A percentile compares a stretch with the other conserved stretches of the same genome.
These are phyloP conservation scores for Diadophis punctatus DNA, from an alignment of 2,113 vertebrate species.

Conservation along the genomic window DNA sequence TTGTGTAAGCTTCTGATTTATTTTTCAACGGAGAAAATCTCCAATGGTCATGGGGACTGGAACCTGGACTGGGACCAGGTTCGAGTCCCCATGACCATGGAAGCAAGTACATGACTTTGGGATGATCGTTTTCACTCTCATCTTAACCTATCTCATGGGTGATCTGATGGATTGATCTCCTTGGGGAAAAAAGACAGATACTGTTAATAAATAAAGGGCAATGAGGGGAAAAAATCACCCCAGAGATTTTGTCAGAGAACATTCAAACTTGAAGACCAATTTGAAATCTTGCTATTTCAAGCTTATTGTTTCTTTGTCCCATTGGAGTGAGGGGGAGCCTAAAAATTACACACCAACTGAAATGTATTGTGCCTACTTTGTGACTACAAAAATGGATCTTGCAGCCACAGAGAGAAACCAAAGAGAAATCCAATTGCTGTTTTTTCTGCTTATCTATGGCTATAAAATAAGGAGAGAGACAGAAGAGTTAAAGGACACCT, in stretches of 20 bases:
- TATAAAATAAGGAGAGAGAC: not conserved
- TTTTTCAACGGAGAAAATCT: too few relatives aligned
- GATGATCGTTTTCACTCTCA: not conserved
- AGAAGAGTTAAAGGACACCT: not conserved
- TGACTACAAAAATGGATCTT: not conserved
- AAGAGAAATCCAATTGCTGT: not conserved
- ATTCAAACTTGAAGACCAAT: not conserved
- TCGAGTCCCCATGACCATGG: not conserved
- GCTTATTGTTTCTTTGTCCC: not conserved
- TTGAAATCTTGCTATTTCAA: not conserved
- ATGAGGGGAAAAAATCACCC: not conserved
- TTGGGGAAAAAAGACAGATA: not conserved
- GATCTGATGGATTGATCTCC: not conserved
- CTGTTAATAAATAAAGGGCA: not conserved
- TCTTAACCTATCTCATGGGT: not conserved
- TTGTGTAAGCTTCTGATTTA: too few relatives aligned
- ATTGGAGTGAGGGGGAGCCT: not conserved
- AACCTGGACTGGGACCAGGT: not conserved
- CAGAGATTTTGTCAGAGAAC: not conserved
- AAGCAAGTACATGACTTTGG: not conserved
- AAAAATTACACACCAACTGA: not conserved
- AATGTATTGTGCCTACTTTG: not conserved
- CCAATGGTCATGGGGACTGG: too few relatives aligned
- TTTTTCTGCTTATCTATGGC: not conserved
- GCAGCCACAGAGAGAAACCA: not conserved